Percentiles rank a stretch among this genome's conserved stretches.
phyloP scores from a whole-genome alignment of 2,797 vertebrate species.

The Sebastes hubbsi region DNA sequence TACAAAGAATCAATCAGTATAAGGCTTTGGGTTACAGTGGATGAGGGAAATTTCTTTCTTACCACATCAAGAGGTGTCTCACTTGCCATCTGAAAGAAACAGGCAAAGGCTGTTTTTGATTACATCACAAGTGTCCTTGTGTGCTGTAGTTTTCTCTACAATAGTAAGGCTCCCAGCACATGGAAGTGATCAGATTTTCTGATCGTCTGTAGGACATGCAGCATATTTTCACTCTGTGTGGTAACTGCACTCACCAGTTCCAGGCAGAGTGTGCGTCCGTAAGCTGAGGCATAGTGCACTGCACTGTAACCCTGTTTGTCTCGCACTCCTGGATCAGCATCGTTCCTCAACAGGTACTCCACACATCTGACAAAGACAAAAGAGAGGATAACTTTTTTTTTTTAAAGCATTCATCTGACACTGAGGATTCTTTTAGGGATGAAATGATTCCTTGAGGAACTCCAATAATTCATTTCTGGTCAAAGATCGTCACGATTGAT shows the following conservation, averaged over 20 bases:
- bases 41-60: conserved; percentile 72
- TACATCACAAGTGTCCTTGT: background rate
- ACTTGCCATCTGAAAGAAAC: conserved; percentile 91
- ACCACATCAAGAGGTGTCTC: conserved; percentile 98
- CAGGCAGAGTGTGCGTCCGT: conserved; percentile 93
- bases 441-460: no score
- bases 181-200: background rate
- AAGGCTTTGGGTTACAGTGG: background rate
- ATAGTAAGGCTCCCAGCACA: background rate
- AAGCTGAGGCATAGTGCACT: conserved; percentile 96
- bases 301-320: conserved; percentile 95
- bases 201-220: background rate
- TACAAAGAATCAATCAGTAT: background rate
- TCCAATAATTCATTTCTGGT: no score
- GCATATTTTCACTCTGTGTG: background rate
- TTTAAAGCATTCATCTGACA: background rate
- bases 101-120: conserved; percentile 2
- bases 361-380: conserved; percentile 86
- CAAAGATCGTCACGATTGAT: no score
- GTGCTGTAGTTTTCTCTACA: background rate
- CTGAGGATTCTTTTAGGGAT: background rate
- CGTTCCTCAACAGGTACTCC: conserved; percentile 95
- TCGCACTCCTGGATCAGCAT: conserved; percentile 92
- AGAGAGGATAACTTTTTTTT: background rate
- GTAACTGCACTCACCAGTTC: conserved; percentile 85